phyloP scores from a whole-genome alignment of 1,140 invertebrate genomes.

The Ooceraea biroi region DNA sequence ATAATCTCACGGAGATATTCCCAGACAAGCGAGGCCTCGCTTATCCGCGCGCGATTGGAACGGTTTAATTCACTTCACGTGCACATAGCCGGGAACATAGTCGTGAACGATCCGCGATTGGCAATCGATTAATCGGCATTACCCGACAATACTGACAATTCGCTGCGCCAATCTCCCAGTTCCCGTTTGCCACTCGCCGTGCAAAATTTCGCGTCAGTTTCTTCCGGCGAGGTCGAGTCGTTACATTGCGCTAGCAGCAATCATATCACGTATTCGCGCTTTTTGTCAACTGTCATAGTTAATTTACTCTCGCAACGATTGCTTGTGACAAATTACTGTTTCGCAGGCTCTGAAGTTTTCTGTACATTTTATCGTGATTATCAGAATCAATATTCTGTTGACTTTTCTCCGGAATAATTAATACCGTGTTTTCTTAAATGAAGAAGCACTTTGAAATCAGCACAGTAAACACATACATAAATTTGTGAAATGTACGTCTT shows the following conservation, averaged over 20 bases:
- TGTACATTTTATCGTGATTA: background rate
- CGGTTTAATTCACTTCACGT: conserved; percentile 37
- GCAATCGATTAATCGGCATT: conserved; percentile 71
- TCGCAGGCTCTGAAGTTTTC: background rate
- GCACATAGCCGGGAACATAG: conserved; percentile 24
- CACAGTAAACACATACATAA: conserved; percentile 16
- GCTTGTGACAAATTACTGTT: background rate
- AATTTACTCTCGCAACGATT: conserved; percentile 10
- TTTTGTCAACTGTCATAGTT: conserved; percentile 11
- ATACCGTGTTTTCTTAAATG: background rate
- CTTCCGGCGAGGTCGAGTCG: conserved; percentile 24
- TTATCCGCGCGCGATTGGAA: conserved; percentile 25
- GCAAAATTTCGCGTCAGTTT: conserved; percentile 44
- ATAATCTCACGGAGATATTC: conserved; percentile 50
- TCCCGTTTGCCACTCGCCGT: conserved; percentile 61
- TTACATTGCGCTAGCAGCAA: conserved; percentile 31
- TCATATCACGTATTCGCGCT: conserved; percentile 16
- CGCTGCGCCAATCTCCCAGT: conserved; percentile 68
- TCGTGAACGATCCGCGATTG: conserved; percentile 57
- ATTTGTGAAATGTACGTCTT: conserved; percentile 30
- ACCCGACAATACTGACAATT: conserved; percentile 66
- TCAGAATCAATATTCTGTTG: conserved; percentile 5
- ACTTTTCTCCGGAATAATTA: conserved; percentile 5
- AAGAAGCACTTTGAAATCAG: background rate
- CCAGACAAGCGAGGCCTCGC: conserved; percentile 36